phyloP scores from a whole-genome alignment of 2,888 invertebrate species.

The Orthonychiurus folsomi region DNA sequence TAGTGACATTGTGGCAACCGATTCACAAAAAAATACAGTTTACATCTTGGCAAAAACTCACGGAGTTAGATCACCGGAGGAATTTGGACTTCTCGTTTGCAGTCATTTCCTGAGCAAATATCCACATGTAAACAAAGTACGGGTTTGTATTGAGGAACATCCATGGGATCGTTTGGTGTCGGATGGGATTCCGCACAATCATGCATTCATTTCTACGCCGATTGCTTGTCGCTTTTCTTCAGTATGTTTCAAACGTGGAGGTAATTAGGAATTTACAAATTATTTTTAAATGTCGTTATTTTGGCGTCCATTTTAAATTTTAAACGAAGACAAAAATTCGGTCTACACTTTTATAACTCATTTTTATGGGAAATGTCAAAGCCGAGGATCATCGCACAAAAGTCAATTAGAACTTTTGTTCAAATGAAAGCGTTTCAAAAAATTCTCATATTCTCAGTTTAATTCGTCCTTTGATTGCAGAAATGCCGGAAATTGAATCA shows the following conservation, averaged over 20 bases:
- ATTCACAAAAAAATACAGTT: constrained; percentile 70
- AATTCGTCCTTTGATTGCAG: constrained; percentile 44
- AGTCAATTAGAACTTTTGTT: too few relatives aligned
- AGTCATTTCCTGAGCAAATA: constrained; percentile 67
- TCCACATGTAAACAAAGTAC: constrained; percentile 61
- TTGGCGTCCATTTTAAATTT: too few relatives aligned
- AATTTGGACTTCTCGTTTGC: constrained; percentile 63
- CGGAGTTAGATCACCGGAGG: constrained; percentile 66
- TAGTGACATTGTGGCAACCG: constrained; percentile 65
- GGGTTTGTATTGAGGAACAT: constrained; percentile 61
- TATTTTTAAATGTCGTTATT: too few relatives aligned
- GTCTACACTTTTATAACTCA: too few relatives aligned
- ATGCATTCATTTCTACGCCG: constrained; percentile 65
- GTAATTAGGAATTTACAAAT: too few relatives aligned
- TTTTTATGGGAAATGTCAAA: too few relatives aligned
- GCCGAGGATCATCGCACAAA: too few relatives aligned
- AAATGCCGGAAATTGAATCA: constrained; percentile 54
- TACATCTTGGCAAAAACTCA: constrained; percentile 68
- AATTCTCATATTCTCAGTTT: too few relatives aligned
- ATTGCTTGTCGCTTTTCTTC: constrained; percentile 59
- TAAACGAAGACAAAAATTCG: not conserved
- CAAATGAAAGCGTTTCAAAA: too few relatives aligned
- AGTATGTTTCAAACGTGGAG: constrained; percentile 58
- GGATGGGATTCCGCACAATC: constrained; percentile 56
- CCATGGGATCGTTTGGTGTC: constrained; percentile 63